Conservation (phyloP, 2,113 vertebrate genomes). For the Chunga burmeisteri region DNA sequence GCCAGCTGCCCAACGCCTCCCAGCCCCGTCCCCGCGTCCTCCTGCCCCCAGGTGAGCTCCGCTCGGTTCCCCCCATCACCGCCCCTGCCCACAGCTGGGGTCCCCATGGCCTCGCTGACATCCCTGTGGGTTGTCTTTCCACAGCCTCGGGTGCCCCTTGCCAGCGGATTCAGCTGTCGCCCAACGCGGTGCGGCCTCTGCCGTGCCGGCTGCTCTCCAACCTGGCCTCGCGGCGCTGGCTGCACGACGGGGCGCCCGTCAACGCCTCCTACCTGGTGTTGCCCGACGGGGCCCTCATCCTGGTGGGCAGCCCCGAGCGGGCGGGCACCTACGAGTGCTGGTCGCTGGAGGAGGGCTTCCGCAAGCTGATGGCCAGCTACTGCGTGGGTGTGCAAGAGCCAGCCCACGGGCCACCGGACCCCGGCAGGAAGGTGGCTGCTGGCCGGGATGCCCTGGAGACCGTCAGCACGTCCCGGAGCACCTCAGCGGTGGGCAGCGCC, state of each 20-base stretch:
- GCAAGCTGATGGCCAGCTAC: constrained; percentile 90
- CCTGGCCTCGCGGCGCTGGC: constrained; percentile 85
- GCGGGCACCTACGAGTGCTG: constrained; percentile 90
- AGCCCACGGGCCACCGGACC: rapidly evolving
- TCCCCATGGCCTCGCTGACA: rapidly evolving
- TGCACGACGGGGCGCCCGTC: constrained; percentile 70
- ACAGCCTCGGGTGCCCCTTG: constrained; percentile 70
- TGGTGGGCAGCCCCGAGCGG: constrained; percentile 81
- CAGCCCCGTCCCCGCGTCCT: constrained; percentile 10
- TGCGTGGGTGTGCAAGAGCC: constrained; percentile 71
- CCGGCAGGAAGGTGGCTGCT: background rate
- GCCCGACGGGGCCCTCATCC: constrained; percentile 84
- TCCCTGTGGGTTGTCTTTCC: background rate
- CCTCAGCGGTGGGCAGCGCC: constrained; percentile 24
- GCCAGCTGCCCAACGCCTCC: constrained; percentile 56
- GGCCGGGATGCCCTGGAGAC: background rate
- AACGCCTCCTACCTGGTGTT: constrained; percentile 82
- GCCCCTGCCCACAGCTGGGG: rapidly evolving
- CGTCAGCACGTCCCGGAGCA: constrained; percentile 74
- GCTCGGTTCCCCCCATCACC: background rate
- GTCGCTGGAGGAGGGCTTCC: constrained; percentile 88
- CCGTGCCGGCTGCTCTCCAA: constrained; percentile 89
- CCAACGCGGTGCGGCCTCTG: constrained; percentile 84
- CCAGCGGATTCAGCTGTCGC: constrained; percentile 77
- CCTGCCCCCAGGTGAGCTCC: constrained; percentile 61